Evolutionary conservation across 2,888 invertebrate genomes (phyloP), one percentile per base, ranked within the genome.

Genomic region (Enoplolaimus lenunculus): DNA sequence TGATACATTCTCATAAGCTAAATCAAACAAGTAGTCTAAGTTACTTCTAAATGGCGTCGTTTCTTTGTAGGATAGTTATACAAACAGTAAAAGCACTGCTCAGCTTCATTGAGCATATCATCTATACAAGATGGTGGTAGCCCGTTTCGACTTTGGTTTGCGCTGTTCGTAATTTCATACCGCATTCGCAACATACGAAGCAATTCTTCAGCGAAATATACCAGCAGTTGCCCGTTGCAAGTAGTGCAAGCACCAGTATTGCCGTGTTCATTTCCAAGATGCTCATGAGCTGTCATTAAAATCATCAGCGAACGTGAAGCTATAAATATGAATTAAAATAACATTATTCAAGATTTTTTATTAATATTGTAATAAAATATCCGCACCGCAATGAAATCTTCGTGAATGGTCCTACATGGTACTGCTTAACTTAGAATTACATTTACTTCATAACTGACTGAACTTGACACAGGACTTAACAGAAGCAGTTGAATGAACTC

Each of bases 21-120:
- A 21, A 16, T 2, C 60, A 60, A 2, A 30, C 1, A 64, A 45
- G 26, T 1, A 1, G 60, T 70, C n/a, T 66, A 59, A 26, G 31
- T n/a, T n/a, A n/a, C n/a, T n/a, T n/a, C 69, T 34, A 72, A 34
- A 29, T 70, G 35, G 7, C 71, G 68, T 1, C 28, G 45, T 21
- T 29, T 76, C 72, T 78, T 80, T 74, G 76, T 79, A 1, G 81
- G 81, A 74, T 81, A 80, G 29, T 78, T 78, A 80, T 89, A 93
- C 1, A 94, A 83, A 80, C 94, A 94, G 81, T 87, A 92, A 72
- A 88, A 85, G 73, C 88, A 86, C 82, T 94, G 93, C 78, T 93
- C 93, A 78, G 93, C 84, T 75, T 89, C 87, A 75, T 89, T 88
- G 72, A 86, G 86, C 1, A 91, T 85, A 78, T 88, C 87, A 76